phyloP scores from a whole-genome alignment of 2,113 vertebrate species.

The Henicopernis longicauda region DNA sequence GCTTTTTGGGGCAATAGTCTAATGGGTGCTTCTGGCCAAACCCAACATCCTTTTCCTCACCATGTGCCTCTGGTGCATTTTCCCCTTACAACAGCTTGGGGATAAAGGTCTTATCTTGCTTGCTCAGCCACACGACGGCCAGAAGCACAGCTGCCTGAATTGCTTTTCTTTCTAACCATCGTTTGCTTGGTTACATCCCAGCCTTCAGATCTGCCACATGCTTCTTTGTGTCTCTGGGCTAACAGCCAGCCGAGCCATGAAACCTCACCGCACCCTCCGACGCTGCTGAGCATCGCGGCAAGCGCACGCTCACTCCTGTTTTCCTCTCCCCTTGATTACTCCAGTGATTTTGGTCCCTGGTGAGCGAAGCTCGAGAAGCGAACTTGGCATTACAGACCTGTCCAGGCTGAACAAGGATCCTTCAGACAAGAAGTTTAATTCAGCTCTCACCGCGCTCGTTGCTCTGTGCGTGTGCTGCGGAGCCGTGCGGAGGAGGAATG shows the following conservation, averaged over 20 bases:
- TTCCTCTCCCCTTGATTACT: not conserved
- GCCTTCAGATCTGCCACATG: not conserved
- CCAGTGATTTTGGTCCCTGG: not conserved
- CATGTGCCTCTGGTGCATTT: rapidly evolving
- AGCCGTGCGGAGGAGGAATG: not conserved
- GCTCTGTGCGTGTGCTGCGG: not conserved
- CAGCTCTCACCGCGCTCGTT: rapidly evolving
- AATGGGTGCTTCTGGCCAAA: not conserved
- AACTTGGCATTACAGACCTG: not conserved
- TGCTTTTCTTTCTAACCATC: not conserved
- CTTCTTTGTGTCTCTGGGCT: not conserved
- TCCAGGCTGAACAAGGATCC: not conserved
- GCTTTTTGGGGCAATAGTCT: not conserved
- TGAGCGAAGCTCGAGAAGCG: rapidly evolving
- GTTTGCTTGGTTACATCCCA: not conserved
- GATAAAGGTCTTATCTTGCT: not conserved
- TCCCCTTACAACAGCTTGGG: not conserved
- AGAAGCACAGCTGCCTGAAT: not conserved
- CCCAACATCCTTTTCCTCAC: not conserved
- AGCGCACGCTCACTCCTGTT: rapidly evolving
- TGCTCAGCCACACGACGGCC: not conserved
- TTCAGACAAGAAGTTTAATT: not conserved
- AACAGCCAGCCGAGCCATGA: not conserved
- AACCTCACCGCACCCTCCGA: rapidly evolving
- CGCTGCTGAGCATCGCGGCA: rapidly evolving